Base-by-base conservation (phyloP, 2,888 invertebrate species). In the Cerastoderma edule region DNA sequence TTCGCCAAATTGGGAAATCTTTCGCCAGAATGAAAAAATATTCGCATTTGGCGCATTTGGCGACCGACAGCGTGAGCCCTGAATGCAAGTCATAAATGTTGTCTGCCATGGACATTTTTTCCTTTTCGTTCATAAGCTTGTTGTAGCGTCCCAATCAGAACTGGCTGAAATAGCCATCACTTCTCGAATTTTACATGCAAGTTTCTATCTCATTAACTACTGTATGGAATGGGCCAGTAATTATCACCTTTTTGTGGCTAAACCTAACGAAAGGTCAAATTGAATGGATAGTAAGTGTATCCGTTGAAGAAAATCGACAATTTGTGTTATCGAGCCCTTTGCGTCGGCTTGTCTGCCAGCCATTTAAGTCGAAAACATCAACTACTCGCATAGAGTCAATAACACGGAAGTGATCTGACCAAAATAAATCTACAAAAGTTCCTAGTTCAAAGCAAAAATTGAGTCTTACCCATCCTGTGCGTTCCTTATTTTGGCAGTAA, bases 401-500 rank as follows among this genome's bases (percentile, higher is more conserved):
- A 68, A 73, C 73, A 56, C 73, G 73, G 73, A 73, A 73, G 73
- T 73, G 73, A 67, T 22, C 24, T 44, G 65, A 13, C n/a, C 30
- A 4, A n/a, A 48, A 22, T n/a, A n/a, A n/a, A 63, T 57, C n/a
- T 4, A 6, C 22, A 63, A 63, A 30, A 8, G 19, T 63, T n/a
- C 94, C 83, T 96, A 95, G 72, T 87, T 72, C 75, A 85, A 16
- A n/a, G 19, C 27, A 22, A 28, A 33, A 32, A 30, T 27, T 16
- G 30, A 16, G 32, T 33, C 96, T 95, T 94, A 99, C 99, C 98
- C 98, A 92, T 97, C 96, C 94, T 96, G 95, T 92, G 97, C 97
- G 95, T 98, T 98, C 94, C 96, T 97, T 94, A 98, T 98, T 95
- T 99, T 99, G 90, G 97, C 95, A 92, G 96, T 95, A 93, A 99